Base-by-base conservation (phyloP, 2,888 invertebrate species). In the Lacanobia oleracea region DNA sequence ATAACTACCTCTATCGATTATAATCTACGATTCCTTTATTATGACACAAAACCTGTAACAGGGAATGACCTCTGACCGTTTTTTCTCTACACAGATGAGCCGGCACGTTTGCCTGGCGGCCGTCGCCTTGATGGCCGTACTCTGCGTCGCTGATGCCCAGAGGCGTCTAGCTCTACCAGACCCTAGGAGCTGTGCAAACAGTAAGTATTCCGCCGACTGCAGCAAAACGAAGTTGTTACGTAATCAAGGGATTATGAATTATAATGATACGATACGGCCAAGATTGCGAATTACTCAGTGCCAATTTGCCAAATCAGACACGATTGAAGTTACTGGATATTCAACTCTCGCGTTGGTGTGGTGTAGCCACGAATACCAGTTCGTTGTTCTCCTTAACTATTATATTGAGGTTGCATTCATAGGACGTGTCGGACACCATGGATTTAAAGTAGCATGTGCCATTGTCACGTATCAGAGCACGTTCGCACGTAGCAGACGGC, bases 141-240 rank as follows among this genome's bases (percentile, higher is more conserved):
- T 98, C 76, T 96, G 97, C 86, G 92, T 98, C 86, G 97, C 97
- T 89, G 96, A 97, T 89, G 98, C 98, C 73, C 98, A 98, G 94
- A 97, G 98, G 88, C 97, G 98, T 82, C 96, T 98, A 79, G 98
- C 98, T 43, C 96, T 98, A 83, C 98, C 98, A 67, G 98, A 98
- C 95, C 98, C 98, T 54, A 97, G 98, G 91, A 98, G 98, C 94
- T 98, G 98, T 94, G 97, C 98, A 75, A 98, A 98, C 94, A 97
- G 98, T 98, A 96, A 97, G 98, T 97, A 91, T 66, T 45, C 40
- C 27, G 21, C 27, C 40, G 27, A 43, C 16, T 53, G 21, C 1
- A 53, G 12, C 12, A 12, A 54, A 64, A 27, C n/a, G 16, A 33
- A 59, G 21, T 48, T 6, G 37, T 68, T 81, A 56, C 40, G n/a